Base-by-base conservation (phyloP, 1,140 invertebrate genomes). In the Archivesica marissinica region DNA sequence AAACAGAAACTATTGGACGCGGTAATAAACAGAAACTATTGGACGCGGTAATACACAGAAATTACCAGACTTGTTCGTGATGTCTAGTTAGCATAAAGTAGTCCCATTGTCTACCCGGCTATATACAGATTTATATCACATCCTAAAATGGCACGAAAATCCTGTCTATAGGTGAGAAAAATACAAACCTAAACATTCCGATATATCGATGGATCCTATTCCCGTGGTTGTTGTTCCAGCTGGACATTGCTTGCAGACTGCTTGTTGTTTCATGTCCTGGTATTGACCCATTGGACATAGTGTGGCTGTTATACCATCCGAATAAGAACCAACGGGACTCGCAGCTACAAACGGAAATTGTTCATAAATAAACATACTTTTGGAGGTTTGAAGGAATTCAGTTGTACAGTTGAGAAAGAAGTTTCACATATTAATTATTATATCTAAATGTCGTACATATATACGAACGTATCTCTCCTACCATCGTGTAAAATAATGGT, bases 231-330 rank as follows among this genome's bases (percentile, higher is more conserved):
- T 79, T 39, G 17, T 64, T 3, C 76, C 76, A 3, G 2, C 39
- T 1, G 76, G 76, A 64, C 76, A 79, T 7, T n/a, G 9, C 41
- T 64, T 79, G 38, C 76, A 79, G 28, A 23, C n/a, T 1, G 76
- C 64, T 35, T 79, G 76, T 41, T 38, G 56, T 44, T 54, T 79
- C 39, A n/a, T 23, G 33, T 79, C 76, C 25, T 79, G 76, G 23
- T 79, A 79, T 50, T 64, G 54, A 11, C 76, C 76, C n/a, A 15
- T 64, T 15, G 76, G 76, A 64, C 76, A 79, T 59, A 79, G 64
- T 4, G 54, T 79, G 13, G 66, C 56, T 0, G 25, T 44, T 30
- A 4, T 1, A 17, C 76, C 76, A 25, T 79, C 76, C 7, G 76
- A 79, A 39, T 64, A 79, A 0, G 76, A 41, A 15, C 76, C 76